Evolutionary conservation across 2,797 vertebrate species (phyloP).

Genomic region (Pagetopsis macropterus): DNA sequence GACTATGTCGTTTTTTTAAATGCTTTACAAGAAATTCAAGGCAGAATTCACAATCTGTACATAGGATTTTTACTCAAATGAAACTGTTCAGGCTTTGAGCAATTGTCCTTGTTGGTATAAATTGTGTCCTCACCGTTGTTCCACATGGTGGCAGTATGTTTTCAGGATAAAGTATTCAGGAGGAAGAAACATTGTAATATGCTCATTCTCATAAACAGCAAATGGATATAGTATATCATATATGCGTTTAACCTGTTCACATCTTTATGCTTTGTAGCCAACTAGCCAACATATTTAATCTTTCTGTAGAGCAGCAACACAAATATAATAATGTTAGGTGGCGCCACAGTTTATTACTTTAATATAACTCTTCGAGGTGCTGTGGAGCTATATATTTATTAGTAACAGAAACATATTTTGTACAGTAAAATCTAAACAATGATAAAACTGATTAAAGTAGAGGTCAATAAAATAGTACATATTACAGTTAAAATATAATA

Average conservation of each 20-base stretch:
- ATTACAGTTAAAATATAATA: no score
- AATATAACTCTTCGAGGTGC: background rate
- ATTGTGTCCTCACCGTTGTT: background rate
- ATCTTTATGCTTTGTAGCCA: no score
- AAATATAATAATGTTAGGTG: no score
- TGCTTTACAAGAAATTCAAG: background rate
- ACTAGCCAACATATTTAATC: no score
- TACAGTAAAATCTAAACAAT: no score
- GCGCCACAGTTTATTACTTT: no score
- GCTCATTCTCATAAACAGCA: background rate
- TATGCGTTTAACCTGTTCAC: no score
- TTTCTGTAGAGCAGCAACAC: conserved; percentile 32
- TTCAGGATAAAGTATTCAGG: background rate
- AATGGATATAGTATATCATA: no score
- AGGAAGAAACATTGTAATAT: background rate
- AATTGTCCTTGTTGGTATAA: background rate
- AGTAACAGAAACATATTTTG: background rate
- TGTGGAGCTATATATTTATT: background rate
- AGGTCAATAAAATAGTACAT: no score
- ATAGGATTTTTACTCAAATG: no score
- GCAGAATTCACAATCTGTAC: background rate
- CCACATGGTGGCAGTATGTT: conserved; percentile 34
- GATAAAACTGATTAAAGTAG: no score
- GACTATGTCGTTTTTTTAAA: no score
- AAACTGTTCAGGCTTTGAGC: background rate